phyloP scores from a whole-genome alignment of 2,888 invertebrate genomes.

The Cacoxenus indagator region DNA sequence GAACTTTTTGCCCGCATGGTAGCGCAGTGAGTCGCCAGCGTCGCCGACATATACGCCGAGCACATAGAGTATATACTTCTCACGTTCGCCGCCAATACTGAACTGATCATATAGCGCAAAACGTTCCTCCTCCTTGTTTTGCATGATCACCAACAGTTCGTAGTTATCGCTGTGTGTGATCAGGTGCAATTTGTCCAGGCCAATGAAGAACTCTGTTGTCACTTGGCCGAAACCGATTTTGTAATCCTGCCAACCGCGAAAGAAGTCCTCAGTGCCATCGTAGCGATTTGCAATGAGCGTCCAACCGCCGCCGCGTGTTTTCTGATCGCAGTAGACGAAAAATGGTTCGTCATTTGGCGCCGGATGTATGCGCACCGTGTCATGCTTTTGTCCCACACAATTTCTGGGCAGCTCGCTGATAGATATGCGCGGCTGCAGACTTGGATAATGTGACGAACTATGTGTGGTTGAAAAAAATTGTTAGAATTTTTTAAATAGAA shows the following conservation, averaged over 20 bases:
- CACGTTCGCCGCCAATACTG: conserved; percentile 43
- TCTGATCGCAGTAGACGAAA: conserved; percentile 47
- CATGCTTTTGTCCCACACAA: conserved; percentile 45
- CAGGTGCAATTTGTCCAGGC: conserved; percentile 45
- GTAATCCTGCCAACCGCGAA: conserved; percentile 43
- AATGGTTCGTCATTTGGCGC: conserved; percentile 37
- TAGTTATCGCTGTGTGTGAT: conserved; percentile 37
- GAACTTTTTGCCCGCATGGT: conserved; percentile 50
- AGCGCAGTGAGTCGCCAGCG: conserved; percentile 46
- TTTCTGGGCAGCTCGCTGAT: conserved; percentile 25
- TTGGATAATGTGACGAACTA: conserved; percentile 29
- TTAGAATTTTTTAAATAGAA: background rate
- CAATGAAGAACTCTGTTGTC: conserved; percentile 49
- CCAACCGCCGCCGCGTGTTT: conserved; percentile 45
- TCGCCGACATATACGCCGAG: conserved; percentile 45
- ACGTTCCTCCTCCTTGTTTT: conserved; percentile 33
- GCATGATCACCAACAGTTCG: conserved; percentile 43
- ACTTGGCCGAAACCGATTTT: conserved; percentile 47
- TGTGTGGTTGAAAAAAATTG: background rate
- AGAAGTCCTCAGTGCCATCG: conserved; percentile 45
- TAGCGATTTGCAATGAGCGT: conserved; percentile 45
- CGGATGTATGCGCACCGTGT: conserved; percentile 39
- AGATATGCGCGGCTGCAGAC: conserved; percentile 20
- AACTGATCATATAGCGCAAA: conserved; percentile 48
- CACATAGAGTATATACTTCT: conserved; percentile 44